Conservation (phyloP, 1,140 invertebrate species). For the Eulimnadia texana region DNA sequence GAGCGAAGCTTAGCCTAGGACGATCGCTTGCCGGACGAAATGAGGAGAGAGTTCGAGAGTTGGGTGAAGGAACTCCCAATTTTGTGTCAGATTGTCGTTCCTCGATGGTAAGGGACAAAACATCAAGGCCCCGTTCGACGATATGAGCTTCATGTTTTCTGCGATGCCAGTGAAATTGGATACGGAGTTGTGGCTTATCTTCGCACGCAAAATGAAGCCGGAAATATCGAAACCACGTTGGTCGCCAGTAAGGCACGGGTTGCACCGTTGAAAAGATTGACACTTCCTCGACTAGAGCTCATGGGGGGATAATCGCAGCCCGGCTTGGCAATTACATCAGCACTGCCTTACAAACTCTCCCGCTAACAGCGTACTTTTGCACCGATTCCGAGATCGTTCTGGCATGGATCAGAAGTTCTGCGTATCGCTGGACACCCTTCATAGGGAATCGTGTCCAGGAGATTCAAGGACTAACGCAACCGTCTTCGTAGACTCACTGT, state of each 20-base stretch:
- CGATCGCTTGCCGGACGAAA: background rate
- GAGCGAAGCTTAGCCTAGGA: background rate
- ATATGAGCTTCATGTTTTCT: background rate
- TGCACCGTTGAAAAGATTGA: conserved; percentile 24
- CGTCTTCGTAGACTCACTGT: too few relatives aligned
- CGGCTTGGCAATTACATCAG: too few relatives aligned
- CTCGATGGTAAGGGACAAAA: background rate
- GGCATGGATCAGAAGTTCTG: too few relatives aligned
- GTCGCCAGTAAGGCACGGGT: conserved; percentile 25
- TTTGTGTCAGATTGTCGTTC: background rate
- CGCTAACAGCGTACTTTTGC: too few relatives aligned
- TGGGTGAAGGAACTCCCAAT: background rate
- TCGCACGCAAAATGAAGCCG: conserved; percentile 9
- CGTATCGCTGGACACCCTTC: too few relatives aligned
- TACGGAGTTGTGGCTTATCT: conserved; percentile 26
- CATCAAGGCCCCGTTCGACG: too few relatives aligned
- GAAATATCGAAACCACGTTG: conserved; percentile 21
- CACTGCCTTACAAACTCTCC: too few relatives aligned
- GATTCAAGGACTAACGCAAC: too few relatives aligned
- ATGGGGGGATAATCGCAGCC: too few relatives aligned
- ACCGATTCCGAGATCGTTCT: too few relatives aligned
- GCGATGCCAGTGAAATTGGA: conserved; percentile 13
- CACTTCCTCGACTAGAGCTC: conserved; percentile 27
- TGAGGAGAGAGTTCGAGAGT: background rate
- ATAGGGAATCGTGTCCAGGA: too few relatives aligned